Percentiles rank a stretch among this genome's conserved stretches.
These are phyloP conservation scores for Craniophora ligustri DNA, from an alignment of 2,888 invertebrate genomes.

Conservation along the genomic window DNA sequence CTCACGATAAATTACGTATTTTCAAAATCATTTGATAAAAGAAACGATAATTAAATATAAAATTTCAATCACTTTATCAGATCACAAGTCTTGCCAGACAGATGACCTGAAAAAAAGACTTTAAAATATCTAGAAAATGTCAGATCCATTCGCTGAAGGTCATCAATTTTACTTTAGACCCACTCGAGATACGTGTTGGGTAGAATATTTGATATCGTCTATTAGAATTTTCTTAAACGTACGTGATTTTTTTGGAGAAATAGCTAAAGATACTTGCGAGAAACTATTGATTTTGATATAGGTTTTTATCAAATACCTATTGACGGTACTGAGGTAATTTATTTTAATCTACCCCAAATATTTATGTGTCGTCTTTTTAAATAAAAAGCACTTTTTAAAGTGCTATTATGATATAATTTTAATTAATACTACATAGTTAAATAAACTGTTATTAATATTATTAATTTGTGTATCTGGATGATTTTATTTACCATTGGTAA, in stretches of 20 bases:
- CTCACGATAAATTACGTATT: too few relatives aligned
- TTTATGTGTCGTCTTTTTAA: too few relatives aligned
- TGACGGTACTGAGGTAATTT: background rate
- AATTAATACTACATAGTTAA: too few relatives aligned
- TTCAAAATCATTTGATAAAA: background rate
- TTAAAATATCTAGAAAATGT: slow-evolving; percentile 15
- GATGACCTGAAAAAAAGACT: background rate
- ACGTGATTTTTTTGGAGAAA: slow-evolving; percentile 6
- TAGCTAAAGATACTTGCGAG: background rate
- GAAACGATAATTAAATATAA: too few relatives aligned
- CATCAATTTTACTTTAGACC: slow-evolving; percentile 39
- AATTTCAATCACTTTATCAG: background rate
- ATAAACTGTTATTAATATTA: too few relatives aligned
- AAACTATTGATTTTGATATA: background rate
- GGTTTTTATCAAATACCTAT: background rate
- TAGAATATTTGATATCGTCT: slow-evolving; percentile 28
- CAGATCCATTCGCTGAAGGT: slow-evolving; percentile 11
- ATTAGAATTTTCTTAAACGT: slow-evolving; percentile 25
- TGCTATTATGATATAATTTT: too few relatives aligned
- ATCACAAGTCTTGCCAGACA: background rate
- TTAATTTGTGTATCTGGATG: slow-evolving; percentile 20
- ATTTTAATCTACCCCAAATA: background rate
- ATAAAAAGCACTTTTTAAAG: too few relatives aligned
- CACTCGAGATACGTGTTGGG: slow-evolving; percentile 14
- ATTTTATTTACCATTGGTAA: slow-evolving; percentile 12